Conservation (phyloP, 2,113 vertebrate species). For the Cephalophus harveyi region DNA sequence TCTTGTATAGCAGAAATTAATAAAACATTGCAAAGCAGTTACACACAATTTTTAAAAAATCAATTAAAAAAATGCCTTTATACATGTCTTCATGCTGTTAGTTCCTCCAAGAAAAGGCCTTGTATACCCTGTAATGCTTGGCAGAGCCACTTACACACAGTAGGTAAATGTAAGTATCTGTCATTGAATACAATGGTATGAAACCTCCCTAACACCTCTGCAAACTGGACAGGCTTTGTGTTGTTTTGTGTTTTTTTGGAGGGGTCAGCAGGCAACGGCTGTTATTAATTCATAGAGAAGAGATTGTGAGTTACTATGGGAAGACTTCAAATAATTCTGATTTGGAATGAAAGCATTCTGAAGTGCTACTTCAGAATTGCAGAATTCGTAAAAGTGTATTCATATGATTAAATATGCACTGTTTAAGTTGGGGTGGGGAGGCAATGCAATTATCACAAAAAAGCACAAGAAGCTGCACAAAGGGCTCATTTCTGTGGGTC, state of each 20-base stretch:
- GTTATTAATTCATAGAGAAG: not conserved
- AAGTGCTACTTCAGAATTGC: not conserved
- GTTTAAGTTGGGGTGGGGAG: not conserved
- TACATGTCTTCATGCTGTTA: not conserved
- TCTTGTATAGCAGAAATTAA: not conserved
- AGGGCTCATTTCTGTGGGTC: not conserved
- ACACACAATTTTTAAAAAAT: not conserved
- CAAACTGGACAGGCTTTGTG: not conserved
- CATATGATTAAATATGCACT: not conserved
- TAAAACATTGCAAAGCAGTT: not conserved
- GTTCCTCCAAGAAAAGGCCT: not conserved
- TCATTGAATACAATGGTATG: not conserved
- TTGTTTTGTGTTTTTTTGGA: not conserved
- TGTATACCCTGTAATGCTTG: not conserved
- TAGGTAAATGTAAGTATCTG: not conserved
- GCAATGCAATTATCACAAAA: not conserved
- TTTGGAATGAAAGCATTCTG: not conserved
- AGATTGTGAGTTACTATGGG: not conserved
- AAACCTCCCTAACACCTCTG: not conserved
- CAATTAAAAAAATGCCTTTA: not conserved
- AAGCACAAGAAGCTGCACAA: not conserved
- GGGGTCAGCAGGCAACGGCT: rapidly evolving
- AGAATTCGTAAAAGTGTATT: not conserved
- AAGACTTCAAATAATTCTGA: not conserved
- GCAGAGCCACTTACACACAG: not conserved